Percentiles rank a stretch among this genome's conserved stretches.
Conservation (phyloP, 2,113 vertebrate species). For the Coregonus clupeaformis region DNA sequence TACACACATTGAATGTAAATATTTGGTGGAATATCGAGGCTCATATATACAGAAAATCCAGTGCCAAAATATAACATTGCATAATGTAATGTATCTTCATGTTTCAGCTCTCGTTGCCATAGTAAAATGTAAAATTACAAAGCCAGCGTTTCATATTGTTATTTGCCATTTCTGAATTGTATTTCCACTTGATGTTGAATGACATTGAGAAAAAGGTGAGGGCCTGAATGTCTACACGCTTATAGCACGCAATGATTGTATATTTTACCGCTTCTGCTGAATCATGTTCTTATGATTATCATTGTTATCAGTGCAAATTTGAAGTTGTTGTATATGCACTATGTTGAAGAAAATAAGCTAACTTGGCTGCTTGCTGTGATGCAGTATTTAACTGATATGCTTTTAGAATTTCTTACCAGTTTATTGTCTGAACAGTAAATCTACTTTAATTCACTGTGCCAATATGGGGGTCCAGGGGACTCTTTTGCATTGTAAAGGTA, state of each 20-base stretch:
- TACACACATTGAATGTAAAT: constrained; percentile 77
- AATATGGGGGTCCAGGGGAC: constrained; percentile 32
- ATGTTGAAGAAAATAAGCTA: constrained; percentile 71
- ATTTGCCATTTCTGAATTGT: constrained; percentile 69
- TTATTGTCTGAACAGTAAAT: constrained; percentile 65
- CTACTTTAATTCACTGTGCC: constrained; percentile 33
- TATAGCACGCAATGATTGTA: constrained; percentile 81
- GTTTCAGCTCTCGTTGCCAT: constrained; percentile 73
- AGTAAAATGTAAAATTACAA: constrained; percentile 67
- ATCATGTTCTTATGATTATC: constrained; percentile 68
- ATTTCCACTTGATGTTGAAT: constrained; percentile 66
- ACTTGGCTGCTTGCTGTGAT: constrained; percentile 78
- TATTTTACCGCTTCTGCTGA: constrained; percentile 78
- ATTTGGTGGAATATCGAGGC: constrained; percentile 74
- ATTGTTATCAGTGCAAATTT: constrained; percentile 74
- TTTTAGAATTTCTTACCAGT: constrained; percentile 70
- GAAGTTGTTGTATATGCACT: constrained; percentile 79
- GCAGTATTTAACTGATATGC: constrained; percentile 62
- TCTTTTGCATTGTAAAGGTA: constrained; percentile 32
- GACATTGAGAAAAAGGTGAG: constrained; percentile 59
- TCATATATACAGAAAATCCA: constrained; percentile 68
- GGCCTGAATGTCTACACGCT: constrained; percentile 77
- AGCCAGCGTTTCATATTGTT: constrained; percentile 72
- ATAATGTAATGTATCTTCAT: constrained; percentile 73
- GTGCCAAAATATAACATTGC: constrained; percentile 79